Base-by-base conservation (phyloP, 2,888 invertebrate genomes). In the Notodonta ziczac region DNA sequence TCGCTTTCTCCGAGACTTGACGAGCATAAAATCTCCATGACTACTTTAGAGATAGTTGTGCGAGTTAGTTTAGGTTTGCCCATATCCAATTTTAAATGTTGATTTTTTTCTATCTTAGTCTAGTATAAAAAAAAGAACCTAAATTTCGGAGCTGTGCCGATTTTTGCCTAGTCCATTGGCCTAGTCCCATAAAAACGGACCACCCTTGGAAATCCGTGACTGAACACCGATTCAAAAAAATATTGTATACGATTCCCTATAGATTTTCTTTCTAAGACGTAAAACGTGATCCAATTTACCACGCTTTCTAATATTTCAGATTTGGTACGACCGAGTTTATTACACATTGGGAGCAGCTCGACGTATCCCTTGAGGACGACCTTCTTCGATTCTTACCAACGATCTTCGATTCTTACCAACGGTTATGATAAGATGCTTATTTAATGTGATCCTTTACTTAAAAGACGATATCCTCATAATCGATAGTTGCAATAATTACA, bases 271-370 rank as follows among this genome's bases (percentile, higher is more conserved):
- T 77, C 73, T 77, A 81, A 81, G 78, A 81, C 82, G 81, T 86
- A 85, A 88, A 86, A 88, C 88, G 89, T 89, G 89, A 89, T 87
- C 88, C 85, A 88, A 88, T 88, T 88, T 85, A 84, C 82, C 84
- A 84, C 83, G 84, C 81, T 82, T 81, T 83, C 83, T 84, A 86
- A 88, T 88, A 88, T 88, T 88, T 83, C 82, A 86, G 87, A 86
- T 88, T 88, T 87, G 87, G 86, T 87, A 85, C 88, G 85, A 85
- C 84, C 84, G 81, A 89, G 81, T 89, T 88, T 89, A 89, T 88
- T 87, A 88, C 88, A 85, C 85, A 89, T 88, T 88, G 87, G 87
- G 86, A 86, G 82, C 80, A 80, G 80, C 82, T 84, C 82, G 74
- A 84, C 86, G 82, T 84, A 81, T 86, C 88, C 84, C 85, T 66